Conservation (phyloP, 2,888 invertebrate genomes). For the Napeogenes inachia region DNA sequence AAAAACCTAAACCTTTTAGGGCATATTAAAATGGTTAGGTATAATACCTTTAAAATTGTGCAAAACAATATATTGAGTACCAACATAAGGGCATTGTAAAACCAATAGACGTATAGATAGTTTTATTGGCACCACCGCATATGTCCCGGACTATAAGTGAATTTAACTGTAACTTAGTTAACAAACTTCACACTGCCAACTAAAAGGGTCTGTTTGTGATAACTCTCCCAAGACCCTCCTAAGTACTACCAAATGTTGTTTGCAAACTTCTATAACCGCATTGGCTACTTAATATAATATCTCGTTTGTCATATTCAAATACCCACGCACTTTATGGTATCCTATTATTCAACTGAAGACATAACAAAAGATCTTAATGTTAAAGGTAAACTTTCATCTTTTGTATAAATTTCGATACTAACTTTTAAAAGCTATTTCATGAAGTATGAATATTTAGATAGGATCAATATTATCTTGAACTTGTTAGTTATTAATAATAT, state of each 20-base stretch:
- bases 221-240: slow-evolving; percentile 5
- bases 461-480: no score
- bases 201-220: slow-evolving; percentile 6
- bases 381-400: no score
- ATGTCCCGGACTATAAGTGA: slow-evolving; percentile 3
- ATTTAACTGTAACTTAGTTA: neutral
- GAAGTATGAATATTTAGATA: no score
- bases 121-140: neutral
- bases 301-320: neutral
- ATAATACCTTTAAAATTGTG: no score
- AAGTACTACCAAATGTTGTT: slow-evolving; percentile 6
- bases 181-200: slow-evolving; percentile 1
- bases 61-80: neutral
- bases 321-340: no score
- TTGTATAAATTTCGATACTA: no score
- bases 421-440: no score
- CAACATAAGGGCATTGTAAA: neutral
- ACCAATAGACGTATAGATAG: neutral
- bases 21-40: no score
- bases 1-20: no score
- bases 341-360: no score
- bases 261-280: neutral
- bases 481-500: no score
- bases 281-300: neutral
- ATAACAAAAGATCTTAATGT: no score